A percentile compares a stretch with the other conserved stretches of the same genome.
Evolutionary conservation across 1,140 invertebrate species (phyloP).

Genomic region (Orchestia grillus): DNA sequence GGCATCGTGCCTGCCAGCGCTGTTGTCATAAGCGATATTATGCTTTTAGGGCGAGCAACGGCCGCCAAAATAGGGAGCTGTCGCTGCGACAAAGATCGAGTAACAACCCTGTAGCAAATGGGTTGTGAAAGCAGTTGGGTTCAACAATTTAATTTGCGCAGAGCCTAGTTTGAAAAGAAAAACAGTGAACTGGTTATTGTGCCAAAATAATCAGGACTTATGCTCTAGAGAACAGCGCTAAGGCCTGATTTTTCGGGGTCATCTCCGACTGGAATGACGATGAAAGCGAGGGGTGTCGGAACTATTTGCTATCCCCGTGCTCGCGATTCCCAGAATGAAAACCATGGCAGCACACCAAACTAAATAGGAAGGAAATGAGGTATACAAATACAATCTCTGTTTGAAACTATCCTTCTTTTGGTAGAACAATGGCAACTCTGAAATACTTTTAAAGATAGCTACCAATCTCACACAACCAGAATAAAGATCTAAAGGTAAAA

Average conservation of each 20-base stretch:
- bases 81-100: neutral
- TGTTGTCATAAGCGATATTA: neutral
- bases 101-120: neutral
- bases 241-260: neutral
- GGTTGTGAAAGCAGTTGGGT: neutral
- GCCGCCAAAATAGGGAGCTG: neutral
- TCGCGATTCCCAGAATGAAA: too few species aligned
- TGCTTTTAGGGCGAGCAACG: neutral
- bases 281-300: too few species aligned
- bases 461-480: too few species aligned
- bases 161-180: neutral
- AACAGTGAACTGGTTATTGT: neutral
- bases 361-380: too few species aligned
- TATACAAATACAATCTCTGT: too few species aligned
- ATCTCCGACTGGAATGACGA: too few species aligned
- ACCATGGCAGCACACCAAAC: too few species aligned
- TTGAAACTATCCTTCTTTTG: too few species aligned
- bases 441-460: too few species aligned
- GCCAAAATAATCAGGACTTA: neutral
- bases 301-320: too few species aligned
- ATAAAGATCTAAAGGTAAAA: too few species aligned
- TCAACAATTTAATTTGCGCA: neutral
- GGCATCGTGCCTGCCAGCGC: neutral
- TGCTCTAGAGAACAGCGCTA: neutral
- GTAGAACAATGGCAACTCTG: too few species aligned